Evolutionary conservation across 2,888 invertebrate species (phyloP).

Genomic region (Lissonota sp.): DNA sequence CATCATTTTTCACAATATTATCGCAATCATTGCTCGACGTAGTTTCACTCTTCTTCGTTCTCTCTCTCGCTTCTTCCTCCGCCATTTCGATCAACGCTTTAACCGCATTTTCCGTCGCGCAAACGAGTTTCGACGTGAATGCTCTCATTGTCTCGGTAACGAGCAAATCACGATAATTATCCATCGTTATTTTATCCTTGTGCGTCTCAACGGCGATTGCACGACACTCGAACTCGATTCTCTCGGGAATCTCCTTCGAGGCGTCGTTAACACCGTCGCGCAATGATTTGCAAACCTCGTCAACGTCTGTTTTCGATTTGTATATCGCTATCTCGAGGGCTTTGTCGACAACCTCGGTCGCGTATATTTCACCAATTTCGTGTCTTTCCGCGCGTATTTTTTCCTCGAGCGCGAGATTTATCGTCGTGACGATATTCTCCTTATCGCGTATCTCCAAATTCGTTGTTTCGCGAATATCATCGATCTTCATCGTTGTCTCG

Average conservation of each 20-base stretch:
- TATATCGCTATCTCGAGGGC: constrained; percentile 82
- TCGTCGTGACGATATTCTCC: neutral
- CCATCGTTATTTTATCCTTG: constrained; percentile 70
- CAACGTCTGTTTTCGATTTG: constrained; percentile 82
- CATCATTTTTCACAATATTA: neutral
- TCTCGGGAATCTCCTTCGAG: constrained; percentile 78
- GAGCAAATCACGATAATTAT: constrained; percentile 75
- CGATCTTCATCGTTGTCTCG: neutral
- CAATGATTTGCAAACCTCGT: constrained; percentile 81
- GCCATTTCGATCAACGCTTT: constrained; percentile 82
- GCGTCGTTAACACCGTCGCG: constrained; percentile 79
- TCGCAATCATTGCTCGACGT: no score
- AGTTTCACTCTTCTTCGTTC: constrained; percentile 65
- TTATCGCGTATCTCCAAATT: constrained; percentile 1
- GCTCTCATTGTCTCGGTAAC: constrained; percentile 77
- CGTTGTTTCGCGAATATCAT: neutral
- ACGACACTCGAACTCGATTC: constrained; percentile 78
- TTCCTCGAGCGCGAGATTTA: constrained; percentile 63
- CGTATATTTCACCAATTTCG: constrained; percentile 78
- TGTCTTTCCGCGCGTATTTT: constrained; percentile 72
- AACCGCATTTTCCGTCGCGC: constrained; percentile 81
- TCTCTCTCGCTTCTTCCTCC: constrained; percentile 81
- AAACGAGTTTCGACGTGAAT: constrained; percentile 79
- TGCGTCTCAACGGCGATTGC: constrained; percentile 76
- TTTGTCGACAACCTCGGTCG: constrained; percentile 81